Percentiles rank a stretch among this genome's conserved stretches.
Evolutionary conservation across 2,888 invertebrate genomes (phyloP).

Genomic region (Copidosoma aretas): DNA sequence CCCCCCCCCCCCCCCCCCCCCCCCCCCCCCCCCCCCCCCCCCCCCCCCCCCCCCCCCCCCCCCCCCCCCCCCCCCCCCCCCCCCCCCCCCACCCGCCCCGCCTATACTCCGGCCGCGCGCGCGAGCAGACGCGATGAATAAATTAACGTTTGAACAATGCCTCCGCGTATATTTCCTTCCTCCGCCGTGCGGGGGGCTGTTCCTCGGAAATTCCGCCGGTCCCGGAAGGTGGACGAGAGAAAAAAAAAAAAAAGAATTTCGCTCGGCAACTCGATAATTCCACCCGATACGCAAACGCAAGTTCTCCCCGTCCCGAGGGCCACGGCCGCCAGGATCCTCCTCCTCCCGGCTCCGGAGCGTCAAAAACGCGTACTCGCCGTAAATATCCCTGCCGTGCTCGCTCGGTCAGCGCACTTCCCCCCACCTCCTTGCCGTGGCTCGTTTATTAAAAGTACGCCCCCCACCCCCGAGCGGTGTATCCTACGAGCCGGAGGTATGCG

Average conservation of each 20-base stretch:
- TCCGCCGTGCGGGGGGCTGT: no score
- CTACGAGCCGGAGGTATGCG: background rate
- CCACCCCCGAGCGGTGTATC: background rate
- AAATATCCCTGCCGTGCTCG: no score
- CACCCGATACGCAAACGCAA: no score
- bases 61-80: slow-evolving; percentile 17
- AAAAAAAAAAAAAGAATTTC: background rate
- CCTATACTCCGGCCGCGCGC: slow-evolving; percentile 20
- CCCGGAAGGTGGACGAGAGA: background rate
- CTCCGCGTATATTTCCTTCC: slow-evolving; percentile 40
- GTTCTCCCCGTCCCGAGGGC: no score
- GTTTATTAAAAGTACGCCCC: slow-evolving; percentile 30
- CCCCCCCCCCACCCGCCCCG: background rate
- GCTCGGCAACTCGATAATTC: no score
- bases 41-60: background rate
- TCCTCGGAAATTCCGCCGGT: no score
- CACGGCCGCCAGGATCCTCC: no score
- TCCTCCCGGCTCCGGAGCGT: no score
- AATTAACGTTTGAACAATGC: slow-evolving; percentile 45
- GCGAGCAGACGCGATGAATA: slow-evolving; percentile 38
- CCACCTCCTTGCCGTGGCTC: background rate
- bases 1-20: slow-evolving; percentile 32
- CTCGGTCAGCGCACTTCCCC: no score
- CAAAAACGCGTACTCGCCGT: no score
- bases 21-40: slow-evolving; percentile 13